Percentiles rank a stretch among this genome's conserved stretches.
phyloP scores from a whole-genome alignment of 2,113 vertebrate species.

The Malurus melanocephalus region DNA sequence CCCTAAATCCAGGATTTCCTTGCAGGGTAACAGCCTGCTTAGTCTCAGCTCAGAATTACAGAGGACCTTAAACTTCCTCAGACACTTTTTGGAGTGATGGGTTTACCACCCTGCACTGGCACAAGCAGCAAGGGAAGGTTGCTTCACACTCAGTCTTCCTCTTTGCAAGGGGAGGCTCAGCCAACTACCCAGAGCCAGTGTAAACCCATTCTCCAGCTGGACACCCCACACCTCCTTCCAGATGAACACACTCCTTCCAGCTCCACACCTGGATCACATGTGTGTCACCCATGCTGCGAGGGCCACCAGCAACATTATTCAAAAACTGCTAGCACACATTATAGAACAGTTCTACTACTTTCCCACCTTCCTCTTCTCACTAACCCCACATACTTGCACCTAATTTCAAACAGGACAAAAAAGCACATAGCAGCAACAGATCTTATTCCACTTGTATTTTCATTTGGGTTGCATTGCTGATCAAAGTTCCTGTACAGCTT shows the following conservation, averaged over 20 bases:
- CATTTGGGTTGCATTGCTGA: accelerated
- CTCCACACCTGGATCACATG: not conserved
- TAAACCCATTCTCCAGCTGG: not conserved
- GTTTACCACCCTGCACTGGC: not conserved
- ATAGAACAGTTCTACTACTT: not conserved
- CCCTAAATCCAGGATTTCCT: not conserved
- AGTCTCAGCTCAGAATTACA: not conserved
- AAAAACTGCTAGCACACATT: not conserved
- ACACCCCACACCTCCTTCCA: not conserved
- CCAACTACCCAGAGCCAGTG: accelerated
- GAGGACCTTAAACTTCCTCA: not conserved
- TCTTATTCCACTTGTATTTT: not conserved
- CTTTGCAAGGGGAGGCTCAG: not conserved
- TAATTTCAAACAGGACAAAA: not conserved
- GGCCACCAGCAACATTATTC: not conserved
- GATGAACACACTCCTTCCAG: not conserved
- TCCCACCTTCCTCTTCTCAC: not conserved
- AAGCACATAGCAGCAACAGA: not conserved
- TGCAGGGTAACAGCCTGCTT: not conserved
- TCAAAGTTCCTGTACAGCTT: not conserved
- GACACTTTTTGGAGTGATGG: not conserved
- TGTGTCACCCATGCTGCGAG: not conserved
- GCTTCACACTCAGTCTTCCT: not conserved
- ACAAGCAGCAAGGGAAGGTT: not conserved
- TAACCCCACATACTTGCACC: not conserved